Base-by-base conservation (phyloP, 2,113 vertebrate genomes). In the Petromus typicus region DNA sequence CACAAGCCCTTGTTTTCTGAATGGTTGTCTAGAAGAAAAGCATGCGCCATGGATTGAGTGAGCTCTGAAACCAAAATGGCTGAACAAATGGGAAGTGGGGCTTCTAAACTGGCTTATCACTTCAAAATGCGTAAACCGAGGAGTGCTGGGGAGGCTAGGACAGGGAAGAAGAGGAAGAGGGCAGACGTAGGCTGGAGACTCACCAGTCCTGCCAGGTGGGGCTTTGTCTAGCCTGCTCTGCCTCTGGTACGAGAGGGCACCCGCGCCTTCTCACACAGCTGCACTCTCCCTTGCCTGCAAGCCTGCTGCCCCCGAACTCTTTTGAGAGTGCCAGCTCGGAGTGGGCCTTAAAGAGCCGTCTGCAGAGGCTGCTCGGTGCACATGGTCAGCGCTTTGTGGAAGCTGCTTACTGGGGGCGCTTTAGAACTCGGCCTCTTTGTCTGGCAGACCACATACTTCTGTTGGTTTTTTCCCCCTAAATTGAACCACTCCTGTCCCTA, bases 381-480 rank as follows among this genome's bases (percentile, higher is more conserved):
- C 96, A 94, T 95, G 97, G 97, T 96, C 97, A 96, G 96, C 80
- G 90, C 94, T 98, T 98, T 98, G 97, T 98, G 96, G 97, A 96
- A 69, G 94, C 96, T 79, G 97, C 97, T 97, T 95, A 95, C 84
- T 93, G 95, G 97, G 96, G 96, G 95, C 57, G 93, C 89, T 92
- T 98, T 96, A 98, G 97, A 98, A 97, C 97, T 97, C 95, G 80
- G 96, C 76, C 94, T 96, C 95, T 98, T 98, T 98, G 97, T 98
- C 97, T 96, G 67, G 25, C 89, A 93, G 93, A 95, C 96, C 96
- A 93, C 93, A 91, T 25, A 98, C 95, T 97, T 97, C 97, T 98
- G 95, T 98, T 93, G 93, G 97, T 43, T 95, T 97, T 97, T 96
- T 66, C 96, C 95, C 96, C 96, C 97, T 97, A 97, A 97, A 98